These are phyloP conservation scores for Sminthopsis crassicaudata DNA, from an alignment of 2,113 vertebrate species.

Conservation along the genomic window DNA sequence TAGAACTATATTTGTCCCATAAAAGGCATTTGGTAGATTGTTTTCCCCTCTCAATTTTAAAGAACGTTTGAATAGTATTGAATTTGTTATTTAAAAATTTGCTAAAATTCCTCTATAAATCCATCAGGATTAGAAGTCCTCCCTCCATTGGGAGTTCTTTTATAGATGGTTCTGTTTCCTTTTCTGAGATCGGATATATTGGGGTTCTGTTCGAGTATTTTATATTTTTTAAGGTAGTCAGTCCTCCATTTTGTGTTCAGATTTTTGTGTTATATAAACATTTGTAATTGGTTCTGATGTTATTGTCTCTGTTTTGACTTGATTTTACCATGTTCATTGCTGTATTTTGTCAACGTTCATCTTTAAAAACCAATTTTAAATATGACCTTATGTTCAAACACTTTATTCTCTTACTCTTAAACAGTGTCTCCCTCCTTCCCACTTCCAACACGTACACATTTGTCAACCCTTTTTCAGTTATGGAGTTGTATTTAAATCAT, in stretches of 20 bases:
- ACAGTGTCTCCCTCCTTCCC: background rate
- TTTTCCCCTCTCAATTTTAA: background rate
- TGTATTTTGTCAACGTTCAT: background rate
- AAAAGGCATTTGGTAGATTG: background rate
- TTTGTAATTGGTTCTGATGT: background rate
- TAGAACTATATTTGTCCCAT: background rate
- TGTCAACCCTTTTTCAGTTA: background rate
- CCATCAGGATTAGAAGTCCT: background rate
- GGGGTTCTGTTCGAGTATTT: background rate
- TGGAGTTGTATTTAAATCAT: background rate
- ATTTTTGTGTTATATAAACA: background rate
- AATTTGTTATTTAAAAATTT: background rate
- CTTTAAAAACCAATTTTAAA: no score
- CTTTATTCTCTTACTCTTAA: background rate
- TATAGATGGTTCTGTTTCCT: background rate
- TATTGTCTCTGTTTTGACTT: background rate
- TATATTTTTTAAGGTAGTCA: background rate
- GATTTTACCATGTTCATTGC: background rate
- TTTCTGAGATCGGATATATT: background rate
- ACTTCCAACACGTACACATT: background rate
- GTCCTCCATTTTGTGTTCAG: background rate
- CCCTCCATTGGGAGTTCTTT: background rate
- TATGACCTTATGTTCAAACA: background rate
- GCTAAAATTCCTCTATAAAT: background rate
- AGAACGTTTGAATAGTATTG: background rate